Base-by-base conservation (phyloP, 2,113 vertebrate species). In the Paraplagusia blochii region DNA sequence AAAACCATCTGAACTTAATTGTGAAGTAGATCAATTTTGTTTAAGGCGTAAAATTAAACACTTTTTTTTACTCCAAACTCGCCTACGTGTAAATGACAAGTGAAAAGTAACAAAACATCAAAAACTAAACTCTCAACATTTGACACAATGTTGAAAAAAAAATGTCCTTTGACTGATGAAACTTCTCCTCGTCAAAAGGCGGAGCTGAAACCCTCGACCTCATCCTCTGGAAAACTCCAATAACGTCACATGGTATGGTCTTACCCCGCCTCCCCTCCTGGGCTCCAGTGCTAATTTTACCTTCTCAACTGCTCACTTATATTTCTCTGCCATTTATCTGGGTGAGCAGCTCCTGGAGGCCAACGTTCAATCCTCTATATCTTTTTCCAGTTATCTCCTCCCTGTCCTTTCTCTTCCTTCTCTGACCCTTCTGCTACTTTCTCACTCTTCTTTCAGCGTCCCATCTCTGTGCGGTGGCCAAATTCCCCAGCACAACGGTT, bases 401-500 rank as follows among this genome's bases (percentile, higher is more conserved):
- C 49, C 58, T 75, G 65, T 61, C 42, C 66, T 46, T 53, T 69
- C 67, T 39, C 58, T 73, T 82, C 69, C 68, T 65, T 33, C 36
- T 51, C 16, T 74, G 79, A 83, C 76, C 78, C 54, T 50, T 38
- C 74, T 43, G 42, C 65, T 61, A 63, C 66, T 54, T 74, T 63
- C 76, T 79, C 72, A 77, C 77, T 82, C 68, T 76, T 76, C 69
- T 76, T 84, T 71, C 75, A 78, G 3, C 35, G 40, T 66, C 77
- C 82, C 82, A 80, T 85, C 77, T 77, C 77, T 79, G 73, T 70
- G 9, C 49, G 53, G 73, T 60, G 53, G 47, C 59, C 9, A 63
- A 72, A 76, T 66, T 84, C 57, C 61, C 59, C 68, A 42, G 69
- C 81, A 83, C 82, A 83, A 75, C 81, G 63, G 68, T 53, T 64